Evolutionary conservation across 2,113 vertebrate species (phyloP).

Genomic region (Neodon shergylaensis): DNA sequence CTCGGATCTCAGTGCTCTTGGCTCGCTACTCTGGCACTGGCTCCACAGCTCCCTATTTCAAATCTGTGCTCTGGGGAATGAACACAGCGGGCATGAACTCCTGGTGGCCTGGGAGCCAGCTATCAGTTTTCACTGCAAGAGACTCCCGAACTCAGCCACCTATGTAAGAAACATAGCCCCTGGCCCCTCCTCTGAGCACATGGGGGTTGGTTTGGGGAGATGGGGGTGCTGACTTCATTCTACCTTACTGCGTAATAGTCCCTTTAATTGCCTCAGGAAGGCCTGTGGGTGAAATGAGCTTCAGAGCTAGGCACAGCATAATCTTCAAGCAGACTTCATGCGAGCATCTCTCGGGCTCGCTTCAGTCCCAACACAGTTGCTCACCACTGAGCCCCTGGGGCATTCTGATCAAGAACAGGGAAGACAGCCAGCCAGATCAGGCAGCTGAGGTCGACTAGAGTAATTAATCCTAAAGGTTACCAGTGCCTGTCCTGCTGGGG

Average conservation of each 20-base stretch:
- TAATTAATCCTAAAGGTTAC: constrained; percentile 82
- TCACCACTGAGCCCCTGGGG: background rate
- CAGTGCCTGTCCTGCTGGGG: constrained; percentile 49
- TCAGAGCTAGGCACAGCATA: background rate
- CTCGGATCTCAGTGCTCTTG: rapidly evolving
- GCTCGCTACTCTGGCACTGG: rapidly evolving
- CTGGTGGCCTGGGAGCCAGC: background rate
- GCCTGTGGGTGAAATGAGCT: background rate
- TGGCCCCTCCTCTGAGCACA: background rate
- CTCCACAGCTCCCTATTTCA: background rate
- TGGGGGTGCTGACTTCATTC: background rate
- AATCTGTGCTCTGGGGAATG: background rate
- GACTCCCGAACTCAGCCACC: background rate
- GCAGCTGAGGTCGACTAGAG: constrained; percentile 58
- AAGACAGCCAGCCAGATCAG: constrained; percentile 42
- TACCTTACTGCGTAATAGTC: background rate
- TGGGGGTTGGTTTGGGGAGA: background rate
- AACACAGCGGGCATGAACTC: background rate
- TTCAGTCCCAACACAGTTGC: background rate
- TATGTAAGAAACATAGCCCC: background rate
- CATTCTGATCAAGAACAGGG: constrained; percentile 54
- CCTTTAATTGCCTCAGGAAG: background rate
- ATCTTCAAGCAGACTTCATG: rapidly evolving
- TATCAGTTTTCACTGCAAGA: background rate
- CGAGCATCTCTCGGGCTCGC: background rate